A percentile compares a stretch with the other conserved stretches of the same genome.
These are phyloP conservation scores for Drosophila yooni DNA, from an alignment of 2,888 invertebrate genomes.

Conservation along the genomic window DNA sequence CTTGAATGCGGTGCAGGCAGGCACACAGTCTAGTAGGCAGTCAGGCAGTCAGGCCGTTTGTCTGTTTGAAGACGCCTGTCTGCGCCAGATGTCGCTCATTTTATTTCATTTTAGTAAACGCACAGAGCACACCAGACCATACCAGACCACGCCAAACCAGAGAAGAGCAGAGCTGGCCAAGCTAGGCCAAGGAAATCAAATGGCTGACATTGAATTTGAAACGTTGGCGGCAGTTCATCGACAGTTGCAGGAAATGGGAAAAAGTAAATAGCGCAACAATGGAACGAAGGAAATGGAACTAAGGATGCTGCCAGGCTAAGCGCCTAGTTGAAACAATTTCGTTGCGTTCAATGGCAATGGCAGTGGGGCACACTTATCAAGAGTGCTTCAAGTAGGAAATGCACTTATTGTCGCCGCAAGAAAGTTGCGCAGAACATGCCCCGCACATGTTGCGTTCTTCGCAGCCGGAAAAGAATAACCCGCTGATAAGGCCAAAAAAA, in stretches of 20 bases:
- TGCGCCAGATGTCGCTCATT: constrained; percentile 69
- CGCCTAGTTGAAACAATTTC: constrained; percentile 8
- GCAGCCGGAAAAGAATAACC: constrained; percentile 28
- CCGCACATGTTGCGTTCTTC: constrained; percentile 48
- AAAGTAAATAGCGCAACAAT: constrained; percentile 62
- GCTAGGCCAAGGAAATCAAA: constrained; percentile 66
- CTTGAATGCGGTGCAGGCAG: constrained; percentile 31
- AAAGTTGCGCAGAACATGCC: constrained; percentile 52
- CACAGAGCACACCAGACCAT: constrained; percentile 9
- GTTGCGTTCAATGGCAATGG: constrained; percentile 24
- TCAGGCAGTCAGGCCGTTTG: constrained; percentile 4
- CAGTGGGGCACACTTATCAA: constrained; percentile 4
- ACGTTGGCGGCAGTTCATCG: constrained; percentile 25
- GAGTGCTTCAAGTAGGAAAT: constrained; percentile 52
- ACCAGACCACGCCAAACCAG: background rate
- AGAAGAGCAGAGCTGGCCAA: background rate
- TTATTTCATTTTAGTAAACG: constrained; percentile 42
- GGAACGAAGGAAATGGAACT: constrained; percentile 47
- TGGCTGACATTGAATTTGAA: constrained; percentile 55
- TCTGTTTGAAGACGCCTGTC: constrained; percentile 24
- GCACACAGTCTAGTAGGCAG: constrained; percentile 4
- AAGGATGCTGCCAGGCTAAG: constrained; percentile 10
- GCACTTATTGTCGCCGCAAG: constrained; percentile 38
- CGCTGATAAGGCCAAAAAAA: constrained; percentile 13
- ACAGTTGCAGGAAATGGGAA: constrained; percentile 68